Conservation (phyloP, 30 jellyfish, hydroid and myxozoan genomes). For the Aurelia sp. region DNA sequence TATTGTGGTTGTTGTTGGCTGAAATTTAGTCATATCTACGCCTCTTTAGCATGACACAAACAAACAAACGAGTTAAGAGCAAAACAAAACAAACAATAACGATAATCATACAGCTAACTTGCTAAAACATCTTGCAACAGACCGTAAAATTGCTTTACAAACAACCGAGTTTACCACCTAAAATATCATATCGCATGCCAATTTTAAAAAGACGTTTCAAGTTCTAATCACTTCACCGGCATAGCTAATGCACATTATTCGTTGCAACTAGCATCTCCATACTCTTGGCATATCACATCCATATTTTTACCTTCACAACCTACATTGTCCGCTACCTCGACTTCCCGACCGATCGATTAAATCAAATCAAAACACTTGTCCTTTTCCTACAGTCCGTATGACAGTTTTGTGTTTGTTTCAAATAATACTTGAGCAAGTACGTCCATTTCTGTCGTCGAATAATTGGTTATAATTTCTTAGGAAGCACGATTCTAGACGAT, state of each 20-base stretch:
- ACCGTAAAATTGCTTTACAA: slow-evolving; percentile 32
- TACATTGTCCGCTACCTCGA: background rate
- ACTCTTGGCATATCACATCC: slow-evolving; percentile 6
- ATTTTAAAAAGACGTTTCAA: slow-evolving; percentile 14
- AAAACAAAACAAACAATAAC: slow-evolving; percentile 17
- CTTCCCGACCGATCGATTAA: slow-evolving; percentile 10
- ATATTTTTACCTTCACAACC: background rate
- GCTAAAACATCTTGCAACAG: background rate
- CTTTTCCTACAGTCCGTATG: slow-evolving; percentile 4
- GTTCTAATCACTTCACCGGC: slow-evolving; percentile 4
- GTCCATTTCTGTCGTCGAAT: slow-evolving; percentile 21
- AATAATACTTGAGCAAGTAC: slow-evolving; percentile 35
- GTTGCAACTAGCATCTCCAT: background rate
- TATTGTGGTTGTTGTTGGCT: too few relatives aligned
- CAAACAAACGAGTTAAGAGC: slow-evolving; percentile 1
- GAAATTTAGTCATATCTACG: too few relatives aligned
- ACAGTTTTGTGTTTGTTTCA: slow-evolving; percentile 5
- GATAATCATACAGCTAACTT: background rate
- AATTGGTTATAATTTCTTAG: background rate
- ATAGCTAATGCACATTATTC: background rate
- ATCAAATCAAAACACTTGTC: slow-evolving; percentile 37
- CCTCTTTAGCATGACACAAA: too few relatives aligned
- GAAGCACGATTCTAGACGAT: slow-evolving; percentile 18
- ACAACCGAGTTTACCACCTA: slow-evolving; percentile 22
- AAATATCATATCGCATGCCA: slow-evolving; percentile 24